Percentiles rank a stretch among this genome's conserved stretches.
phyloP scores from a whole-genome alignment of 2,113 vertebrate species.

The Onychorhynchus coronatus region DNA sequence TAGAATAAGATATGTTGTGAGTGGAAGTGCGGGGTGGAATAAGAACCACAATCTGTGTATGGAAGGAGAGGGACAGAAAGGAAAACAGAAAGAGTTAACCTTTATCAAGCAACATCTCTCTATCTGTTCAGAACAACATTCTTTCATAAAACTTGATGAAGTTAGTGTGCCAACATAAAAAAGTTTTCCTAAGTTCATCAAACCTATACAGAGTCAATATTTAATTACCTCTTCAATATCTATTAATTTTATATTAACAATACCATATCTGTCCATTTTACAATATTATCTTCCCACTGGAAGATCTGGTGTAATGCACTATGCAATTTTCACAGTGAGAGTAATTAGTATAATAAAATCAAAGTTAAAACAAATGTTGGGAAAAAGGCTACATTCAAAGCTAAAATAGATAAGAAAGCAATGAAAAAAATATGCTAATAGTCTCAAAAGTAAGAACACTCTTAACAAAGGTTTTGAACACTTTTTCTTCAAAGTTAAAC shows the following conservation, averaged over 20 bases:
- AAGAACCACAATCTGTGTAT: background rate
- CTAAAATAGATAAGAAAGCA: background rate
- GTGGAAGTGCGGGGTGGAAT: background rate
- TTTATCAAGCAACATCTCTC: background rate
- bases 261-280: background rate
- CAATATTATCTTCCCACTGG: background rate
- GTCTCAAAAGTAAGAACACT: background rate
- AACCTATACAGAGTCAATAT: background rate
- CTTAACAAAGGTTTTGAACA: background rate
- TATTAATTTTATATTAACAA: background rate
- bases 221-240: background rate
- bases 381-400: background rate
- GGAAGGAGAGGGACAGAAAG: background rate
- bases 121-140: background rate
- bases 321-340: background rate
- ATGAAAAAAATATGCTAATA: background rate
- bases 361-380: background rate
- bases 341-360: background rate
- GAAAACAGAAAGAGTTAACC: background rate
- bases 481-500: background rate
- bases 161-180: background rate
- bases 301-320: background rate
- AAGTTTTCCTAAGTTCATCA: background rate
- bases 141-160: background rate
- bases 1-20: background rate